These are phyloP conservation scores for Aplodontia rufa DNA, from an alignment of 2,113 vertebrate species.

Conservation along the genomic window DNA sequence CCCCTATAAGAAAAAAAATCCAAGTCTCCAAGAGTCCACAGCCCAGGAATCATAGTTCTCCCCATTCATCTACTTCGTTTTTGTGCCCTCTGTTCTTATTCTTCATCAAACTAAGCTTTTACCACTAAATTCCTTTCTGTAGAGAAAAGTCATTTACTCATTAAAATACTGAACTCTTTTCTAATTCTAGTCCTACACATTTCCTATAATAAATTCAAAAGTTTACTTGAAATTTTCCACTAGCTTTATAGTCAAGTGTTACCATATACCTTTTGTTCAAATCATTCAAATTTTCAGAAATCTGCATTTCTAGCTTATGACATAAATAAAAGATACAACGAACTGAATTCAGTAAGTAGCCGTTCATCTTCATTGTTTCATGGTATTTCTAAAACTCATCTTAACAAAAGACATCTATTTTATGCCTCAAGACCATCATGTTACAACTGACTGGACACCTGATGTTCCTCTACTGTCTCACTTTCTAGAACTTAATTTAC, in stretches of 20 bases:
- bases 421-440: neutral
- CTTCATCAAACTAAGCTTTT: neutral
- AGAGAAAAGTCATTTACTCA: neutral
- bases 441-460: neutral
- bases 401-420: neutral
- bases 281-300: neutral
- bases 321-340: neutral
- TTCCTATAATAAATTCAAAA: neutral
- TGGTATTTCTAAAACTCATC: neutral
- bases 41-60: rapidly evolving
- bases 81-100: neutral
- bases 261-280: neutral
- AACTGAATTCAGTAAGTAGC: neutral
- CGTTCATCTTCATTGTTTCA: neutral
- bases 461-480: neutral
- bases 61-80: neutral
- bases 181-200: neutral
- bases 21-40: neutral
- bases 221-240: neutral
- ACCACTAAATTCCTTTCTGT: neutral
- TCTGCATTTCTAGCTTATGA: neutral
- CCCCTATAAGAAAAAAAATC: no score
- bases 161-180: neutral
- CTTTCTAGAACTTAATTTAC: neutral
- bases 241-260: neutral